phyloP scores from a whole-genome alignment of 2,888 invertebrate genomes.

The Tipula helvola region DNA sequence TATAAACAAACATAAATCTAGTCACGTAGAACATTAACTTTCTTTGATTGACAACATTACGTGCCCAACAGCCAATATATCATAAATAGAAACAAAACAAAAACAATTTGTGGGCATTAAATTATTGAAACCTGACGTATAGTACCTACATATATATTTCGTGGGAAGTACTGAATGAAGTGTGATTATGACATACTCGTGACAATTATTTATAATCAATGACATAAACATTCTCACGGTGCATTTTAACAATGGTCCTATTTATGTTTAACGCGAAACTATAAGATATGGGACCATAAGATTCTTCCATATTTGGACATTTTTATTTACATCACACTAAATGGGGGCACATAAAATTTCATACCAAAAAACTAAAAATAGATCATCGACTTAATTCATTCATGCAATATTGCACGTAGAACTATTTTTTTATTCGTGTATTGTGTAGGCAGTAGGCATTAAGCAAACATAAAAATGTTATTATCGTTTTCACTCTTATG shows the following conservation, averaged over 20 bases:
- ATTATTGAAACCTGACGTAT: not conserved
- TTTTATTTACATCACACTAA: not conserved
- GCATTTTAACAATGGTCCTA: not conserved
- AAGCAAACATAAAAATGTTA: not conserved
- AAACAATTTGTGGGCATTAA: not conserved
- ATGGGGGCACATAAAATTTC: not conserved
- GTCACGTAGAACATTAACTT: slow-evolving; percentile 4
- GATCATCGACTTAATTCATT: not conserved
- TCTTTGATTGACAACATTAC: not conserved
- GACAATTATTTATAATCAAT: not conserved
- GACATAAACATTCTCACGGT: not conserved
- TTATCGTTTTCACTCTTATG: not conserved
- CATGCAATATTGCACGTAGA: not conserved
- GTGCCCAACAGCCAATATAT: not conserved
- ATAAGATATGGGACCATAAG: not conserved
- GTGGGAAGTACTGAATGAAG: not conserved
- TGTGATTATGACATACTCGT: not conserved
- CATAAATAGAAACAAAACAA: not conserved
- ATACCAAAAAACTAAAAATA: not conserved
- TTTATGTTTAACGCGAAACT: not conserved
- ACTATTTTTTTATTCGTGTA: not conserved
- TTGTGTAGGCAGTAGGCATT: not conserved
- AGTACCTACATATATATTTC: not conserved
- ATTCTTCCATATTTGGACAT: not conserved
- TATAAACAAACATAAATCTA: not conserved